Conservation (phyloP, 2,113 vertebrate genomes). For the Xiphophorus couchianus region DNA sequence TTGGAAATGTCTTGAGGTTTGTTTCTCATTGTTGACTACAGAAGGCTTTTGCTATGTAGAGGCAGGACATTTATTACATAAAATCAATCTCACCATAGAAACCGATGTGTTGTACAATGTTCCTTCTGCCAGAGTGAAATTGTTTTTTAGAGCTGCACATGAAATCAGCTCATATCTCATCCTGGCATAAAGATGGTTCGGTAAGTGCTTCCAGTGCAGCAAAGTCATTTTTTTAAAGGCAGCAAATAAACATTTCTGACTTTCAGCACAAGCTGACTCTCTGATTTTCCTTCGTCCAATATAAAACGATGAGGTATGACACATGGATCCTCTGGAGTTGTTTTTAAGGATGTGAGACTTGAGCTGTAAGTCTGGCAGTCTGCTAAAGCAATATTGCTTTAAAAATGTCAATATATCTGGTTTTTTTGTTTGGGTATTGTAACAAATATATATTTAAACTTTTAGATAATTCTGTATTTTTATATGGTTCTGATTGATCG, state of each 20-base stretch:
- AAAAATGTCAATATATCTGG: too few species aligned
- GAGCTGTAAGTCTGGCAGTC: background rate
- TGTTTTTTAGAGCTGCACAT: background rate
- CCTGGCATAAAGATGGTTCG: background rate
- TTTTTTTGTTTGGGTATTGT: too few species aligned
- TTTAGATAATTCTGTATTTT: background rate
- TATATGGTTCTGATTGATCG: background rate
- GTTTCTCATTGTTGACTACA: background rate
- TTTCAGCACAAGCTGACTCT: conserved; percentile 29
- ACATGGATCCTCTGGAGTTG: background rate
- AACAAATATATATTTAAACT: too few species aligned
- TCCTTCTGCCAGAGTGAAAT: background rate
- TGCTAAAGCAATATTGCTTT: too few species aligned
- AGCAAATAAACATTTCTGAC: conserved; percentile 25
- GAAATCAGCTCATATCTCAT: conserved; percentile 26
- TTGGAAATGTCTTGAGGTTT: too few species aligned
- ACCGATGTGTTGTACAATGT: background rate
- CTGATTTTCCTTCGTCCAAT: background rate
- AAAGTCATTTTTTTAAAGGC: conserved; percentile 36
- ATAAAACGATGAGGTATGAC: conserved; percentile 5
- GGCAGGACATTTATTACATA: background rate
- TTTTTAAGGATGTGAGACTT: background rate
- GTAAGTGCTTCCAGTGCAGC: background rate
- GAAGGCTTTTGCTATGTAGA: background rate
- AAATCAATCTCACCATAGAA: background rate